Evolutionary conservation across 2,797 vertebrate species (phyloP).

Genomic region (Pseudochirops corinnae): DNA sequence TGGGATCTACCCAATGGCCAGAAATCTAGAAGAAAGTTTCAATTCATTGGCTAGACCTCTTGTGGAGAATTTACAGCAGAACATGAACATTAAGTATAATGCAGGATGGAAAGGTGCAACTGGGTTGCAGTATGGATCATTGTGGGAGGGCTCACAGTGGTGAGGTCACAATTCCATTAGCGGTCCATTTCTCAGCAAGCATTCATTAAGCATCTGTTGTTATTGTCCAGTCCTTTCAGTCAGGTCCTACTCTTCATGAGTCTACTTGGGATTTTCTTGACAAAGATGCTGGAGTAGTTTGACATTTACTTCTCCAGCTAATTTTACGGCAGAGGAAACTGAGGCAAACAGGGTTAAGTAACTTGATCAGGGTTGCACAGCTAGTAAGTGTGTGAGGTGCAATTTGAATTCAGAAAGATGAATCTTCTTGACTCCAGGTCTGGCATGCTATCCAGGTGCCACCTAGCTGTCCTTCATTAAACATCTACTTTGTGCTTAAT

Average conservation of each 20-base stretch:
- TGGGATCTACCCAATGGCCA: background rate
- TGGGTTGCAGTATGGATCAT: background rate
- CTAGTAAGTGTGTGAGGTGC: too few relatives aligned
- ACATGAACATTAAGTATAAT: background rate
- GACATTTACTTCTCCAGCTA: background rate
- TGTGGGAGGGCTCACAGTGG: background rate
- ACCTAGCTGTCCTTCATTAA: too few relatives aligned
- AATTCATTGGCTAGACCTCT: background rate
- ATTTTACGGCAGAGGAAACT: background rate
- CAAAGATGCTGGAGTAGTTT: background rate
- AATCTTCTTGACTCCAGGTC: too few relatives aligned
- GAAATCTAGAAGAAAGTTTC: background rate
- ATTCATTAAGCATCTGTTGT: background rate
- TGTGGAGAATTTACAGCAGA: background rate
- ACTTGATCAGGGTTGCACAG: background rate
- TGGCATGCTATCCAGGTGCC: too few relatives aligned
- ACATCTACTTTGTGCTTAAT: too few relatives aligned
- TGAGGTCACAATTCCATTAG: background rate
- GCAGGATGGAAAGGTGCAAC: background rate
- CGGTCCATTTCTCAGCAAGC: background rate
- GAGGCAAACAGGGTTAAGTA: background rate
- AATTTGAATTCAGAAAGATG: too few relatives aligned
- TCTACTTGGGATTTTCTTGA: background rate
- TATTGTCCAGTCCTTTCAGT: background rate
- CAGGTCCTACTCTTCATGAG: background rate